Base-by-base conservation (phyloP, 2,797 vertebrate species). In the Moxostoma hubbsi region DNA sequence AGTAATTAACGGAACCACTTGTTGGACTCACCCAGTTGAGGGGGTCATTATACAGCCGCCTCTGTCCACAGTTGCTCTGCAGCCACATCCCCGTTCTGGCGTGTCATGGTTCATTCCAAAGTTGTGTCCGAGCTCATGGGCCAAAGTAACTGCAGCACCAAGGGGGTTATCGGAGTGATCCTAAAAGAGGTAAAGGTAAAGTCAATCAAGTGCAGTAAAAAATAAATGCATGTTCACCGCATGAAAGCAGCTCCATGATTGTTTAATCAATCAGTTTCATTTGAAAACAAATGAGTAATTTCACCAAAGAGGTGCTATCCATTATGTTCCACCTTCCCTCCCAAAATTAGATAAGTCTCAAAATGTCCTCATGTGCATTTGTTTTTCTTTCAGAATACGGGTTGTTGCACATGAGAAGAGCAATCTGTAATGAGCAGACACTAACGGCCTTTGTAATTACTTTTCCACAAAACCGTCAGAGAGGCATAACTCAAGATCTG, bases 21-120 rank as follows among this genome's bases (percentile, higher is more conserved):
- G 49, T n/a, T 15, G 4, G 46, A 62, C n/a, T 96, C 91, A 97
- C 98, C 96, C 96, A 0, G 97, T 99, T 9, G 98, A 97, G 7
- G 97, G 97, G 85, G 97, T 97, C 98, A 99, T 99, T 90, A 99
- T 99, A 92, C 98, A 99, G 55, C 98, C 97, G 1, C 97, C 98
- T 46, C 94, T 96, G 0, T 98, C 96, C 0, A 92, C 90, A 0
- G 95, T 94, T 0, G 92, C 93, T 64, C 90, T 94, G 92, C 97
- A 99, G 86, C 94, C 95, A 10, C 97, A 99, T 55, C 97, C 97
- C 59, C 98, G 89, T 75, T 98, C 98, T 61, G 95, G 89, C 0
- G 97, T 99, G 87, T 99, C 98, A 0, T 99, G 98, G 87, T 98
- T 99, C 98, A 99, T 99, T 8, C 98, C 98, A 70, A 99, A 98